These are phyloP conservation scores for Geodia barretti DNA, from an alignment of 37 sponge, comb jelly and placozoan species.

Conservation along the genomic window DNA sequence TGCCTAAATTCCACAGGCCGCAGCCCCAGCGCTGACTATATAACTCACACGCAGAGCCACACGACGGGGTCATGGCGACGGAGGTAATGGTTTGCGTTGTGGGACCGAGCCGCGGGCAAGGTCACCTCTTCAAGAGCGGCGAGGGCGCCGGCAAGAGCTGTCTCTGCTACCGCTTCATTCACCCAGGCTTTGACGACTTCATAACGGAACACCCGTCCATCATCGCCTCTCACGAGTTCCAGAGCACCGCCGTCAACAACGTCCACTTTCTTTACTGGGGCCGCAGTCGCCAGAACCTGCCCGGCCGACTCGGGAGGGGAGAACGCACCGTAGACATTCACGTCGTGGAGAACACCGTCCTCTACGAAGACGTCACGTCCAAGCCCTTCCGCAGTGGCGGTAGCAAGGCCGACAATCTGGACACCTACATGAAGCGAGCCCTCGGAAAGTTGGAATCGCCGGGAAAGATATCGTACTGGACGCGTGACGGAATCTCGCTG, in stretches of 20 bases:
- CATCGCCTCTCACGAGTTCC: constrained; percentile 63
- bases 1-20: too few species aligned
- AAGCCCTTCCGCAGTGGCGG: constrained; percentile 19
- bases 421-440: constrained; percentile 39
- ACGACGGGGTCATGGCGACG: too few species aligned
- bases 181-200: constrained; percentile 67
- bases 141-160: constrained; percentile 75
- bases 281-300: neutral
- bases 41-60: too few species aligned
- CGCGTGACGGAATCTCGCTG: constrained; percentile 17
- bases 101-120: constrained; percentile 28
- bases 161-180: constrained; percentile 65
- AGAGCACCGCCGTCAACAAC: constrained; percentile 39
- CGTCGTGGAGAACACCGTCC: constrained; percentile 68
- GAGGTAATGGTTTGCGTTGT: constrained; percentile 38
- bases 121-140: neutral
- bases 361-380: constrained; percentile 64
- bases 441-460: constrained; percentile 28
- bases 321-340: constrained; percentile 12
- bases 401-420: constrained; percentile 3
- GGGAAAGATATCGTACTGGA: constrained; percentile 55
- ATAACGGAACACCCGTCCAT: constrained; percentile 55
- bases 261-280: constrained; percentile 80
- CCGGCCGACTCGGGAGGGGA: neutral
- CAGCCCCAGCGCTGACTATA: too few species aligned